These are phyloP conservation scores for Brachionus asplanchnoidis DNA, from an alignment of 1,140 invertebrate genomes.

Conservation along the genomic window DNA sequence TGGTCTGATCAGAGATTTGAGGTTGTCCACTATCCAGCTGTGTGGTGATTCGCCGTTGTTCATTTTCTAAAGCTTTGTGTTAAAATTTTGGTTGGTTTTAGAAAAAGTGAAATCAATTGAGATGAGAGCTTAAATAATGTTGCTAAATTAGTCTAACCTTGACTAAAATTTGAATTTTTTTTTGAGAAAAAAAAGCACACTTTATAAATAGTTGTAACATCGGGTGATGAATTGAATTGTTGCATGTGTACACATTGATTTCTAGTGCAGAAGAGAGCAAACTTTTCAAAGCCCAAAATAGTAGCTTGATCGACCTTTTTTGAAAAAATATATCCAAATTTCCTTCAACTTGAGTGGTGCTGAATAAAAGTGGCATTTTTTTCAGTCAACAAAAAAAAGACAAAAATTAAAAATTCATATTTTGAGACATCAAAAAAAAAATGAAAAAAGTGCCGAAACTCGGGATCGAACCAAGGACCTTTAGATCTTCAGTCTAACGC, in stretches of 20 bases:
- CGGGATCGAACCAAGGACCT: neutral
- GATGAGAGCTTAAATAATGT: neutral
- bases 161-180: slow-evolving; percentile 30
- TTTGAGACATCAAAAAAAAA: neutral
- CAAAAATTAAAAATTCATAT: neutral
- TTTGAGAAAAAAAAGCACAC: neutral
- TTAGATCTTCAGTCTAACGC: neutral
- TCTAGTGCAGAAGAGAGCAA: neutral
- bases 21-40: slow-evolving; percentile 17
- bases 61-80: neutral
- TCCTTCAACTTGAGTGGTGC: neutral
- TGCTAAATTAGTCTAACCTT: slow-evolving; percentile 37
- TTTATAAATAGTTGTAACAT: neutral
- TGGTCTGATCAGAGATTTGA: slow-evolving; percentile 6
- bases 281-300: neutral
- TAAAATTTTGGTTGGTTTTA: neutral
- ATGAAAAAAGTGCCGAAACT: neutral
- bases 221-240: neutral
- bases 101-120: neutral
- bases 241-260: neutral
- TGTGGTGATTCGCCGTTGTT: neutral
- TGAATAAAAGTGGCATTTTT: neutral
- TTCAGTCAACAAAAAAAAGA: neutral
- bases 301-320: neutral
- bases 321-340: neutral